These are phyloP conservation scores for Sapayoa aenigma DNA, from an alignment of 2,113 vertebrate species.

Conservation along the genomic window DNA sequence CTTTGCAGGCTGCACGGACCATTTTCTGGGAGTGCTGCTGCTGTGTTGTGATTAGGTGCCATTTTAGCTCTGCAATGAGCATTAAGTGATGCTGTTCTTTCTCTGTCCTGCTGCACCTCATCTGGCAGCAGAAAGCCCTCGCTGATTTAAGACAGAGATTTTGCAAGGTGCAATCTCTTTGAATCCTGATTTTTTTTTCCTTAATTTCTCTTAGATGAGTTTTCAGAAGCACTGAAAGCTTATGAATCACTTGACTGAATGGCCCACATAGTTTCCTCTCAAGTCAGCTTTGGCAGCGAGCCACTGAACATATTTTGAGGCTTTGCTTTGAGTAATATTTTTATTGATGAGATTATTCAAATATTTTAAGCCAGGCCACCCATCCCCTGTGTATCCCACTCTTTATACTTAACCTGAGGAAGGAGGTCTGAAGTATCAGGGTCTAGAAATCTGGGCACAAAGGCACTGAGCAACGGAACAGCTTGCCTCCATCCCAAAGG, in stretches of 20 bases:
- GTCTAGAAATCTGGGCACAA: neutral
- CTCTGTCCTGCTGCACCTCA: neutral
- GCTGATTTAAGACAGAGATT: neutral
- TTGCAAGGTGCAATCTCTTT: neutral
- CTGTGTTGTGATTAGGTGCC: neutral
- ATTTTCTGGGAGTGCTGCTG: neutral
- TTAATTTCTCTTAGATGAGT: neutral
- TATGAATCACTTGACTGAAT: slow-evolving; percentile 40
- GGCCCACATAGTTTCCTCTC: slow-evolving; percentile 45
- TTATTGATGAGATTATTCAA: slow-evolving; percentile 9
- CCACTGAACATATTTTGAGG: neutral
- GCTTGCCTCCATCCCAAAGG: neutral
- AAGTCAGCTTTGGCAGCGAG: slow-evolving; percentile 29
- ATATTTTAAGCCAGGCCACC: neutral
- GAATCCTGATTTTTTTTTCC: neutral
- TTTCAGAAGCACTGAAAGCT: slow-evolving; percentile 2
- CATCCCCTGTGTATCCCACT: neutral
- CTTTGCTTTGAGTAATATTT: slow-evolving; percentile 1
- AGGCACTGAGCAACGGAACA: neutral
- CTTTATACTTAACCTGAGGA: neutral
- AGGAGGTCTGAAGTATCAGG: neutral
- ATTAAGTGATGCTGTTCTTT: neutral
- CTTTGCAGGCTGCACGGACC: neutral
- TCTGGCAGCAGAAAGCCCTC: neutral
- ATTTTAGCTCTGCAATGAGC: neutral